phyloP scores from a whole-genome alignment of 1,140 invertebrate genomes.

The Drosophila repletoides region DNA sequence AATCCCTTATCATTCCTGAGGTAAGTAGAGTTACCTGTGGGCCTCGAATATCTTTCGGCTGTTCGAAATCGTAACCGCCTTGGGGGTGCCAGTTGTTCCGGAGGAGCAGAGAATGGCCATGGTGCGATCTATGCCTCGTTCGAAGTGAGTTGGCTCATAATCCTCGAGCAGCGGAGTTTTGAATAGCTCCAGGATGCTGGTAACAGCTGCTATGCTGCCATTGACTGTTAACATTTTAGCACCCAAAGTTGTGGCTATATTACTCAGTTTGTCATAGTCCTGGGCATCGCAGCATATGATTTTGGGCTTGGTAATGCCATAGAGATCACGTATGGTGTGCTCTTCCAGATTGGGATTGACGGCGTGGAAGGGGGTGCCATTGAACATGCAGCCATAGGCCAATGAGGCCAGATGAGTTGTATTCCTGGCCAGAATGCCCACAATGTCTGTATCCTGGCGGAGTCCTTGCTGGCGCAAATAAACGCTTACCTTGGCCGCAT shows the following conservation, averaged over 20 bases:
- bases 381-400: slow-evolving; percentile 70
- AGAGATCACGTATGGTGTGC: slow-evolving; percentile 61
- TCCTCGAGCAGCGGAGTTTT: slow-evolving; percentile 42
- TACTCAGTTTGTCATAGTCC: slow-evolving; percentile 50
- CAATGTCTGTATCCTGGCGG: slow-evolving; percentile 52
- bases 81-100: slow-evolving; percentile 91
- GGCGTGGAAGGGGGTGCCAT: slow-evolving; percentile 73
- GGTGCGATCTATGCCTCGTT: slow-evolving; percentile 60
- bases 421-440: slow-evolving; percentile 65
- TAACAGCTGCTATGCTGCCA: slow-evolving; percentile 36
- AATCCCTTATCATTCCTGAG: too few species aligned
- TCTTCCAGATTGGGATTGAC: slow-evolving; percentile 58
- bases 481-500: slow-evolving; percentile 48
- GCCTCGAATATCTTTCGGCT: slow-evolving; percentile 56
- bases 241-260: slow-evolving; percentile 33
- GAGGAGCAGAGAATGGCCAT: slow-evolving; percentile 84
- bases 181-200: slow-evolving; percentile 51
- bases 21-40: too few species aligned
- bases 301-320: slow-evolving; percentile 59
- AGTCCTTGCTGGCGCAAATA: slow-evolving; percentile 50
- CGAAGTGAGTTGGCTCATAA: slow-evolving; percentile 44
- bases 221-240: slow-evolving; percentile 49
- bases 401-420: slow-evolving; percentile 61
- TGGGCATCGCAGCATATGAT: slow-evolving; percentile 72
- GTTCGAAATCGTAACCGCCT: slow-evolving; percentile 90